Conservation (phyloP, 2,113 vertebrate species). For the Mastomys coucha region DNA sequence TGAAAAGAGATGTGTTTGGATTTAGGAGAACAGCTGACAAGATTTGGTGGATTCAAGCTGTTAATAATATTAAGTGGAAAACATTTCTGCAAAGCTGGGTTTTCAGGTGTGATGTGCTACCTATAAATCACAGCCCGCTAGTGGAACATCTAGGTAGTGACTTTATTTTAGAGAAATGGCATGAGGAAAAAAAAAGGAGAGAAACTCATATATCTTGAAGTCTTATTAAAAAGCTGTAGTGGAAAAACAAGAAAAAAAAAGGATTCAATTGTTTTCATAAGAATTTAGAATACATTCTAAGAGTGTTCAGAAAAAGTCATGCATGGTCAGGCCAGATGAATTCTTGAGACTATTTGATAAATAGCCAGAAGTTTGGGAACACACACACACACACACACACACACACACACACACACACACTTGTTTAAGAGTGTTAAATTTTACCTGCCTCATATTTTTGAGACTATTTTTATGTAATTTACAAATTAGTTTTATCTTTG, state of each 20-base stretch:
- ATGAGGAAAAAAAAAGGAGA: background rate
- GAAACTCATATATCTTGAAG: background rate
- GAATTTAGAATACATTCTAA: constrained; percentile 31
- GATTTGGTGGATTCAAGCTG: constrained; percentile 63
- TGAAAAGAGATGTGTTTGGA: constrained; percentile 40
- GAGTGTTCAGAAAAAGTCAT: constrained; percentile 5
- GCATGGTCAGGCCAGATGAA: background rate
- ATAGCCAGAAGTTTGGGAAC: background rate
- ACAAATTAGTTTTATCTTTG: constrained; percentile 30
- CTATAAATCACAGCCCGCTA: background rate
- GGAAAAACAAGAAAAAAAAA: background rate
- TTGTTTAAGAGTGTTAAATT: constrained; percentile 9
- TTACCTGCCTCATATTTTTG: constrained; percentile 25
- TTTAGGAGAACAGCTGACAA: constrained; percentile 57
- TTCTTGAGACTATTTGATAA: background rate
- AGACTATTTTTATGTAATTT: constrained; percentile 38
- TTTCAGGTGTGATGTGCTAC: background rate
- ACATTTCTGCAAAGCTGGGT: constrained; percentile 20
- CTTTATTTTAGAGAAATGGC: constrained; percentile 52
- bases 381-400: background rate
- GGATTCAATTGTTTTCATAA: background rate
- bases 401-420: background rate
- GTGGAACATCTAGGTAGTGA: background rate
- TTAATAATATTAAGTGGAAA: constrained; percentile 48
- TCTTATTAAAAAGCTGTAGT: background rate